These are phyloP conservation scores for Triplophysa dalaica DNA, from an alignment of 2,113 vertebrate species.

Conservation along the genomic window DNA sequence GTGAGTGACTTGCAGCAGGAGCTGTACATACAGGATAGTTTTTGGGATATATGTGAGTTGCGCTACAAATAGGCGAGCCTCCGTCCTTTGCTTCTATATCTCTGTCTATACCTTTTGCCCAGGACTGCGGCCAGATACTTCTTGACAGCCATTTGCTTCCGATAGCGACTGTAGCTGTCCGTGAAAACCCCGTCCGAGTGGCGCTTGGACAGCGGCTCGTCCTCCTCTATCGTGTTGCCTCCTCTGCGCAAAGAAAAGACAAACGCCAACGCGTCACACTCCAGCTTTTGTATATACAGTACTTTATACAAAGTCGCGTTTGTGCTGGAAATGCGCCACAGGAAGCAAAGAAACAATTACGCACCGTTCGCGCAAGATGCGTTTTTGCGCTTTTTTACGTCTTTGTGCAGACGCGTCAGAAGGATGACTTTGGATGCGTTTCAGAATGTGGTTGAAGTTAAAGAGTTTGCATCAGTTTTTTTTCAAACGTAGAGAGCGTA, in stretches of 20 bases:
- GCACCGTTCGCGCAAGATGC: too few relatives aligned
- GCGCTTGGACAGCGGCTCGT: conserved; percentile 91
- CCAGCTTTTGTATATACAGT: neutral
- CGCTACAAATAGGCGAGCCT: conserved; percentile 96
- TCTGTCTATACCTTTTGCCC: conserved; percentile 99
- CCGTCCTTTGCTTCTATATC: conserved; percentile 99
- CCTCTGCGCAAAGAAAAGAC: conserved; percentile 64
- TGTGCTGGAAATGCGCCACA: neutral
- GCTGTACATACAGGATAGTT: conserved; percentile 77
- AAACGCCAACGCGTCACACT: conserved; percentile 46
- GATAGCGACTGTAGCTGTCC: conserved; percentile 99
- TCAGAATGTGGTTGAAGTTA: too few relatives aligned
- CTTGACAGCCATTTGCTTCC: conserved; percentile 99
- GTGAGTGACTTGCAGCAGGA: conserved; percentile 83
- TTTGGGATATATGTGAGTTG: conserved; percentile 64
- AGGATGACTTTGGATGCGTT: too few relatives aligned
- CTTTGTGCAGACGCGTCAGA: too few relatives aligned
- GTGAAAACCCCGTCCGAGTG: conserved; percentile 99
- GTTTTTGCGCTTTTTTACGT: neutral
- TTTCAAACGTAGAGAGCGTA: too few relatives aligned
- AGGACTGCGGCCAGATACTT: conserved; percentile 98
- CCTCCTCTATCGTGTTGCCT: conserved; percentile 79
- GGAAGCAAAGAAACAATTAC: too few relatives aligned
- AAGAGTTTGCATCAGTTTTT: too few relatives aligned
- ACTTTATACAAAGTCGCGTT: neutral